Base-by-base conservation (phyloP, 2,113 vertebrate species). In the Proteles cristata region DNA sequence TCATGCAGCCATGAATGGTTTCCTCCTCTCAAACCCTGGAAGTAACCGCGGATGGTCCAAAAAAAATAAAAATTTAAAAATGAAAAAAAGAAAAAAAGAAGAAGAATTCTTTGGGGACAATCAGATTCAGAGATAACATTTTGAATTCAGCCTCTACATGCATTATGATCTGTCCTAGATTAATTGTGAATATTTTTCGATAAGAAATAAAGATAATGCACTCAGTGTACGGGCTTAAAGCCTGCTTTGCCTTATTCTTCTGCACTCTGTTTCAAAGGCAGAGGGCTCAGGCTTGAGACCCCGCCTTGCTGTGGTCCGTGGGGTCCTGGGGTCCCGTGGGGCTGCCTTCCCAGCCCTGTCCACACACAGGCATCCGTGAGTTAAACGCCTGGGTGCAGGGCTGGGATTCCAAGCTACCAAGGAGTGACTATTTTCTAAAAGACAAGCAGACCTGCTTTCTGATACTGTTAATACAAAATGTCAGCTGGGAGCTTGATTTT, bases 261-360 rank as follows among this genome's bases (percentile, higher is more conserved):
- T 2, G 7, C 50, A 2, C 1, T 11, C 1, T 55, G 12, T 53
- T 17, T 15, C 11, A 4, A 8, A 45, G 31, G 58, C 25, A 53
- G 26, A 16, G 3, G 23, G 25, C 15, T 84, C 0, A 0, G n/a
- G 71, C 11, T 19, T 16, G 12, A 2, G n/a, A 2, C 5, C 15
- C 19, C 7, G 28, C 11, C 0, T 1, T 1, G 0, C 1, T 0
- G 21, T 31, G 39, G 28, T 23, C 3, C 0, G 0, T 0, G 0
- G 0, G 5, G 14, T 39, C 31, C 1, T 0, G 2, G 50, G 2
- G 17, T 2, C 58, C 11, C 7, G 3, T 21, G 1, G 21, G 6
- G 82, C 14, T 1, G 14, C 48, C 45, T 45, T 5, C 21, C 19
- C 35, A 33, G 8, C 1, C 26, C 23, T 10, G 12, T 15, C 26